Evolutionary conservation across 2,888 invertebrate species (phyloP).

Genomic region (Neoascia interrupta): DNA sequence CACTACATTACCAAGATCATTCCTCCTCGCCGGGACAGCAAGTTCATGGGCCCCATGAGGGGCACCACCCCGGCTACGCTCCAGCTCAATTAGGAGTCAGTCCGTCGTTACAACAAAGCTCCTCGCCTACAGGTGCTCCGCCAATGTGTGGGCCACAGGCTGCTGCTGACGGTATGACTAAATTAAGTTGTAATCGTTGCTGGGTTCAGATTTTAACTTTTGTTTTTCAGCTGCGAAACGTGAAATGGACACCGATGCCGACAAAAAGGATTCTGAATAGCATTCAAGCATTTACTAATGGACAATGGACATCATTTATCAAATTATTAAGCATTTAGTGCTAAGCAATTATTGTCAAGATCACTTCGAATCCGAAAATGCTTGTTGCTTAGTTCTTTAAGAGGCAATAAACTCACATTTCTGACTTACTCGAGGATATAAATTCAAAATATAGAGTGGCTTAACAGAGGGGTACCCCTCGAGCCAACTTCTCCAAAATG

Average conservation of each 20-base stretch:
- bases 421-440: too few species aligned
- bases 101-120: slow-evolving; percentile 63
- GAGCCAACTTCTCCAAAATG: too few species aligned
- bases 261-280: slow-evolving; percentile 78
- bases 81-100: slow-evolving; percentile 63
- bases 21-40: slow-evolving; percentile 71
- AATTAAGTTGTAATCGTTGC: slow-evolving; percentile 25
- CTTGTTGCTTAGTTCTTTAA: too few species aligned
- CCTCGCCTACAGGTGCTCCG: slow-evolving; percentile 60
- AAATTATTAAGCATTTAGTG: too few species aligned
- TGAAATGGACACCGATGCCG: slow-evolving; percentile 74
- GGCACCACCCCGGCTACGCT: slow-evolving; percentile 49
- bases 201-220: background rate
- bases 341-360: background rate
- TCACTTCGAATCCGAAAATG: too few species aligned
- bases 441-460: too few species aligned
- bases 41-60: slow-evolving; percentile 72
- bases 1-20: slow-evolving; percentile 73
- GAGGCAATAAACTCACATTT: too few species aligned
- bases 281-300: background rate
- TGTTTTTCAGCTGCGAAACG: slow-evolving; percentile 69
- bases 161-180: slow-evolving; percentile 63
- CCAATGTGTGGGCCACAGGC: slow-evolving; percentile 67
- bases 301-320: background rate
- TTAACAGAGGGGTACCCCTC: too few species aligned